A percentile compares a stretch with the other conserved stretches of the same genome.
These are phyloP conservation scores for Sphinx pinastri DNA, from an alignment of 2,888 invertebrate species.

Conservation along the genomic window DNA sequence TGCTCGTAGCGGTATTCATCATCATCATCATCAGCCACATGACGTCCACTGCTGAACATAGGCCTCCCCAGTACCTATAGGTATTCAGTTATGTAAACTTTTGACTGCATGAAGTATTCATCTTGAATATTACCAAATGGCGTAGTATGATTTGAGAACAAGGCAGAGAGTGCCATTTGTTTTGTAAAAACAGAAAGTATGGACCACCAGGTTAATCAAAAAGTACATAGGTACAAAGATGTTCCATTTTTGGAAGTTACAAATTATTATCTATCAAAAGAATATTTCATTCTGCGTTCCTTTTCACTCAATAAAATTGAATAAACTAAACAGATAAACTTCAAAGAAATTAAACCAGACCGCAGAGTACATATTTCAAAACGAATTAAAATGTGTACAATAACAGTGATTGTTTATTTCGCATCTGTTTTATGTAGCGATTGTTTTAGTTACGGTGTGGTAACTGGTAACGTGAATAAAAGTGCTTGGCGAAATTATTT, in stretches of 20 bases:
- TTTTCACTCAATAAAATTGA: slow-evolving; percentile 9
- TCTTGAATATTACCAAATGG: too few species aligned
- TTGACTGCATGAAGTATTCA: too few species aligned
- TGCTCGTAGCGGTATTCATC: too few species aligned
- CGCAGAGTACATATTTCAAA: slow-evolving; percentile 2
- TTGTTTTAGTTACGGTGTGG: slow-evolving; percentile 40
- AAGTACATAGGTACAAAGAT: neutral
- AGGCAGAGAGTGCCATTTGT: too few species aligned
- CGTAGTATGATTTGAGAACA: too few species aligned
- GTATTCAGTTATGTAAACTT: too few species aligned
- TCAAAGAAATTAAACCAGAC: slow-evolving; percentile 3
- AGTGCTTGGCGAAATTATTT: neutral
- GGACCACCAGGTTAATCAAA: neutral
- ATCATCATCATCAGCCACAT: too few species aligned
- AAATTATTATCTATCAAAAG: neutral
- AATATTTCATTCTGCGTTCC: neutral
- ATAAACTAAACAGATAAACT: neutral
- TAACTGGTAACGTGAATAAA: slow-evolving; percentile 18
- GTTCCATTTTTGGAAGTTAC: neutral
- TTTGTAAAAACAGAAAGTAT: too few species aligned
- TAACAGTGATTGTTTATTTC: slow-evolving; percentile 35
- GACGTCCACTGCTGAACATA: too few species aligned
- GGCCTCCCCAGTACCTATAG: too few species aligned
- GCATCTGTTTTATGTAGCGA: slow-evolving; percentile 37
- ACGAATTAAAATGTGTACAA: slow-evolving; percentile 41